Conservation (phyloP, 2,888 invertebrate species). For the Eucriotettix oculatus region DNA sequence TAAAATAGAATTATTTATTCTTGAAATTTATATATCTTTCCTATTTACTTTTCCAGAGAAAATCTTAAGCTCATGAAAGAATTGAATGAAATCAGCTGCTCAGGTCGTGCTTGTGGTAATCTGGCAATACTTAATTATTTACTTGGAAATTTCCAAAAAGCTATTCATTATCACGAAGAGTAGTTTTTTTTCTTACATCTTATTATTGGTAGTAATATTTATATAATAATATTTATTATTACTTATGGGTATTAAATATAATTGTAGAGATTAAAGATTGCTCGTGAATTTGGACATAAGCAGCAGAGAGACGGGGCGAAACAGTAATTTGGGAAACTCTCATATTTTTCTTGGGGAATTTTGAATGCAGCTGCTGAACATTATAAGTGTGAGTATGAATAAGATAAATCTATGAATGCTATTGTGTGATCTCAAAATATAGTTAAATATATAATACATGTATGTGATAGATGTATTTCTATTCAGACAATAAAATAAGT, state of each 20-base stretch:
- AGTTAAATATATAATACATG: too few relatives aligned
- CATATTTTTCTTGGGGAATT: slow-evolving; percentile 93
- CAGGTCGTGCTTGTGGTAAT: slow-evolving; percentile 91
- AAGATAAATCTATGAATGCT: too few relatives aligned
- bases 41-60: slow-evolving; percentile 40
- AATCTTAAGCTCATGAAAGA: slow-evolving; percentile 80
- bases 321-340: slow-evolving; percentile 91
- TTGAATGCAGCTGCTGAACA: slow-evolving; percentile 88
- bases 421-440: too few relatives aligned
- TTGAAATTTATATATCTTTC: not conserved
- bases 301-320: slow-evolving; percentile 88
- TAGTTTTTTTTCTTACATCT: slow-evolving; percentile 13
- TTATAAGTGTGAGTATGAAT: slow-evolving; percentile 58
- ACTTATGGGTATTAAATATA: too few relatives aligned
- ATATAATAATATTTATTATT: too few relatives aligned
- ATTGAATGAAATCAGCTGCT: slow-evolving; percentile 78
- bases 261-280: slow-evolving; percentile 63
- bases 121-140: slow-evolving; percentile 93
- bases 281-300: slow-evolving; percentile 81
- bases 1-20: too few relatives aligned
- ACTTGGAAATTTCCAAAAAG: slow-evolving; percentile 24
- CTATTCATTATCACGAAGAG: slow-evolving; percentile 56
- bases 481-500: too few relatives aligned
- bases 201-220: too few relatives aligned
- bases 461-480: too few relatives aligned